Conservation (phyloP, 23 tunicate genomes). For the Styela plicata region DNA sequence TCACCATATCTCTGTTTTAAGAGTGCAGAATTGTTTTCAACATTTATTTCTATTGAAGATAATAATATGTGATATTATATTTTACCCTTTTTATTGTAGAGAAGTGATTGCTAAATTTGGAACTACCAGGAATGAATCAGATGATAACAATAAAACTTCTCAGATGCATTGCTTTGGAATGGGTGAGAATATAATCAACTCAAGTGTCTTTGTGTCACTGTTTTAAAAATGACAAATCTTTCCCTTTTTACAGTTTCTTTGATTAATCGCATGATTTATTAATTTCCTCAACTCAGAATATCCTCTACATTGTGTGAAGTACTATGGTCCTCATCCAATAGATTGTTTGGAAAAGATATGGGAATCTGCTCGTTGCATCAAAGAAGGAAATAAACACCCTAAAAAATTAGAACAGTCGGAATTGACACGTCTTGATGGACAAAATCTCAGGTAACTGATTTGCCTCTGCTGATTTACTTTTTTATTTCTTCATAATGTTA, state of each 20-base stretch:
- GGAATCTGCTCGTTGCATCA: slow-evolving; percentile 10
- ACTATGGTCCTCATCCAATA: slow-evolving; percentile 19
- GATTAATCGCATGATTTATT: too few species aligned
- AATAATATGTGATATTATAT: too few species aligned
- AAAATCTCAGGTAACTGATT: slow-evolving; percentile 4
- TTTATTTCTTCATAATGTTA: too few species aligned
- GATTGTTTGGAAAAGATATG: slow-evolving; percentile 15
- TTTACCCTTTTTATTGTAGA: not conserved
- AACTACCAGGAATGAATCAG: not conserved
- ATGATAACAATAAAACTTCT: not conserved
- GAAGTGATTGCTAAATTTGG: not conserved
- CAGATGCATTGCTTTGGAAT: slow-evolving; percentile 16
- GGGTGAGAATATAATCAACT: slow-evolving; percentile 9
- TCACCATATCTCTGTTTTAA: too few species aligned
- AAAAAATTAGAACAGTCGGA: not conserved
- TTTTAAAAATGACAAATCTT: not conserved
- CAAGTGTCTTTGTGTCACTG: not conserved
- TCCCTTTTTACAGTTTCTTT: not conserved
- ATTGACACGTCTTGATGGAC: not conserved
- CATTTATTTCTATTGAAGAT: too few species aligned
- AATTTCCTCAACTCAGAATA: not conserved
- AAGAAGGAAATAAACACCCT: slow-evolving; percentile 22
- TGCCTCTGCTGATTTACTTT: too few species aligned
- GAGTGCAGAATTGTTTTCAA: too few species aligned
- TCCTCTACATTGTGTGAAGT: slow-evolving; percentile 13